A percentile compares a stretch with the other conserved stretches of the same genome.
Conservation (phyloP, 2,113 vertebrate genomes). For the Pteruthius melanotis region DNA sequence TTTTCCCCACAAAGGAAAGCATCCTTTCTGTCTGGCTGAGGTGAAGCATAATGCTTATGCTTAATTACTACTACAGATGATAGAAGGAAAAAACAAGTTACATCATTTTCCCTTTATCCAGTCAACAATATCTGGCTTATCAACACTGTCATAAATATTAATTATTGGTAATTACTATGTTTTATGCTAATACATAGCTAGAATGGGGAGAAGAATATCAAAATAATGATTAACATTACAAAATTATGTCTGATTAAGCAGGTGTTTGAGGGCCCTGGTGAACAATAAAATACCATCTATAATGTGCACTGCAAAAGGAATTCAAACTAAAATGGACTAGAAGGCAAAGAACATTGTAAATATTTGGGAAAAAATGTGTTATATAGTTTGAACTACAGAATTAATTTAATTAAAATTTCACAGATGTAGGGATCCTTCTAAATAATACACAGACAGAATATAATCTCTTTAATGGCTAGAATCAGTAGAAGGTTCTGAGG, state of each 20-base stretch:
- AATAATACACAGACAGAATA: background rate
- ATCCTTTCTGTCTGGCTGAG: background rate
- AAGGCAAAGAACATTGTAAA: background rate
- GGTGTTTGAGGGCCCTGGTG: background rate
- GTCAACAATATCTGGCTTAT: background rate
- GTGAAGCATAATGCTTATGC: background rate
- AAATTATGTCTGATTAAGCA: background rate
- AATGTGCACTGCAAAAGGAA: background rate
- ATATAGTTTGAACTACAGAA: background rate
- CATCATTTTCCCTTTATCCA: background rate
- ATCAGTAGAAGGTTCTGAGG: background rate
- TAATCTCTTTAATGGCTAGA: background rate
- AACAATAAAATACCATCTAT: background rate
- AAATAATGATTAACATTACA: background rate
- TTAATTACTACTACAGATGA: background rate
- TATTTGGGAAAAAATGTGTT: accelerated
- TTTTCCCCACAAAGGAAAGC: background rate
- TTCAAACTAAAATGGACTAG: background rate
- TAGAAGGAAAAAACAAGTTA: background rate
- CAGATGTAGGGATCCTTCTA: background rate
- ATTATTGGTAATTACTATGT: background rate
- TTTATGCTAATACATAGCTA: background rate
- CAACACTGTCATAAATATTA: background rate
- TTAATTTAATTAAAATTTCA: background rate
- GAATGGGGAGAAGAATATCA: background rate